Percentiles rank a stretch among this genome's conserved stretches.
Evolutionary conservation across 2,113 vertebrate genomes (phyloP).

Genomic region (Gopherus flavomarginatus): DNA sequence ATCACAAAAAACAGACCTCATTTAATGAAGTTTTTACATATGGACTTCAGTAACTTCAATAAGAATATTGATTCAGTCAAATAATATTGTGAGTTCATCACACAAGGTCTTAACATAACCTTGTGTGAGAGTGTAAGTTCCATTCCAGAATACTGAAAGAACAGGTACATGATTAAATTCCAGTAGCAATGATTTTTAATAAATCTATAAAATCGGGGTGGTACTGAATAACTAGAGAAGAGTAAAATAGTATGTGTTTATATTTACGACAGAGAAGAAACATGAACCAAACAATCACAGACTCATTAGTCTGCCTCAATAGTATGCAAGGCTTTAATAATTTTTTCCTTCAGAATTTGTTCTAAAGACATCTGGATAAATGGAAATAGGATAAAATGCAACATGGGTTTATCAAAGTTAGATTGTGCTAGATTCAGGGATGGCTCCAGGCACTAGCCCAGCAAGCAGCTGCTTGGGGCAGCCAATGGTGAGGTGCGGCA

Average conservation of each 20-base stretch:
- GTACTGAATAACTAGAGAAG: not conserved
- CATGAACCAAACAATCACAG: not conserved
- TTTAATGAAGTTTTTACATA: not conserved
- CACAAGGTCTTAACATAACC: not conserved
- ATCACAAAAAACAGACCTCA: not conserved
- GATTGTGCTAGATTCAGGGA: too few relatives aligned
- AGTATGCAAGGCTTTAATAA: not conserved
- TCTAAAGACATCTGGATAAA: not conserved
- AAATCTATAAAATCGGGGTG: not conserved
- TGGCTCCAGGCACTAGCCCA: too few relatives aligned
- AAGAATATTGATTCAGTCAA: not conserved
- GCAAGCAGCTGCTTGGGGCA: too few relatives aligned
- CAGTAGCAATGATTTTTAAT: not conserved
- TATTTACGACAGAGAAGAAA: not conserved
- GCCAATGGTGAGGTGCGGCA: too few relatives aligned
- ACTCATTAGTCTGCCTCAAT: not conserved
- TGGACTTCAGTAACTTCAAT: not conserved
- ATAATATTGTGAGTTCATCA: not conserved
- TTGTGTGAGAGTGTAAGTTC: not conserved
- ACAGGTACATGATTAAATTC: not conserved
- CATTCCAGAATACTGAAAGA: not conserved
- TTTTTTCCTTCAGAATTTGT: not conserved
- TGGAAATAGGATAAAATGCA: not conserved
- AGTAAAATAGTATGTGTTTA: not conserved
- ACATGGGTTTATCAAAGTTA: too few relatives aligned